Conservation (phyloP, 2,113 vertebrate genomes). For the Himantopus leucocephalus region DNA sequence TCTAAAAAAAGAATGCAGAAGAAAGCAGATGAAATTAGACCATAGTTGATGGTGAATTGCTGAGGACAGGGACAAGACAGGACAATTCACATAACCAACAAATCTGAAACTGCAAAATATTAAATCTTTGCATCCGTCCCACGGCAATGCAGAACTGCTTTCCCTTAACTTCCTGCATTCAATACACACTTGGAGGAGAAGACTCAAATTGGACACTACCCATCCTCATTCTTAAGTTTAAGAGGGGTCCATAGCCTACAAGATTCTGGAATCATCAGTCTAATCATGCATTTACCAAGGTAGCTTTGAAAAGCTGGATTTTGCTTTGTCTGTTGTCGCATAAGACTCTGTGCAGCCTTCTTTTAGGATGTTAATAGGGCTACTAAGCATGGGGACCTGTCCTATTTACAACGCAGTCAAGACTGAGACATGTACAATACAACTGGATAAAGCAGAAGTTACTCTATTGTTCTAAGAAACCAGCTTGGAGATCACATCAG, state of each 20-base stretch:
- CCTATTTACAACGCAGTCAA: not conserved
- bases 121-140: not conserved
- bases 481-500: rapidly evolving
- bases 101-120: not conserved
- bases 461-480: not conserved
- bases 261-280: not conserved
- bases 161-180: not conserved
- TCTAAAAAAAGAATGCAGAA: not conserved
- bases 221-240: not conserved
- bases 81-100: not conserved
- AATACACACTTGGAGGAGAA: not conserved
- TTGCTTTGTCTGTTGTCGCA: not conserved
- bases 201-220: not conserved
- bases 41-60: not conserved
- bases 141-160: not conserved
- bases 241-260: not conserved
- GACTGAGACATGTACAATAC: not conserved
- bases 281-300: not conserved
- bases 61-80: not conserved
- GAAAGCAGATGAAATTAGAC: not conserved
- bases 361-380: not conserved
- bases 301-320: not conserved
- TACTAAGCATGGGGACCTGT: not conserved
- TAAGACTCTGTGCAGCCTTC: not conserved
- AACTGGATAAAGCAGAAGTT: not conserved